phyloP scores from a whole-genome alignment of 2,113 vertebrate species.

The Rhizomys pruinosus region DNA sequence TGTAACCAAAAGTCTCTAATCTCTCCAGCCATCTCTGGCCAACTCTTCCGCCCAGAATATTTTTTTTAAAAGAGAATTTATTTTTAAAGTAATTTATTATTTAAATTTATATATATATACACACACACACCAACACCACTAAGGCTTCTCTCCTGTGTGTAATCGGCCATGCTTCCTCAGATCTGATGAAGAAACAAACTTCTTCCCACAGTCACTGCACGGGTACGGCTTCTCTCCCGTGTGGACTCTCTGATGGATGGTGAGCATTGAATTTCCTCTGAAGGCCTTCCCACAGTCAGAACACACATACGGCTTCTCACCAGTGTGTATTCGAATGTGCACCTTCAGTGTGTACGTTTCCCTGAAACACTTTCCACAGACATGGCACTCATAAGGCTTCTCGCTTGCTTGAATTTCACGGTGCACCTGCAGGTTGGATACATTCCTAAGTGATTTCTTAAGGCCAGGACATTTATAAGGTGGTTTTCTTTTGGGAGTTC shows the following conservation, averaged over 20 bases:
- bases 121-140: too few relatives aligned
- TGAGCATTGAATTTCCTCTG: background rate
- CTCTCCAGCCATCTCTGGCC: too few relatives aligned
- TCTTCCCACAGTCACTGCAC: background rate
- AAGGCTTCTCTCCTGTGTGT: background rate
- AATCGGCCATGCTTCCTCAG: background rate
- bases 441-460: background rate
- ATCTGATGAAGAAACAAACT: background rate
- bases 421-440: background rate
- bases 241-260: background rate
- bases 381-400: background rate
- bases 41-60: too few relatives aligned
- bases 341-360: background rate
- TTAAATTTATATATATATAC: too few relatives aligned
- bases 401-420: background rate
- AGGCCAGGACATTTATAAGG: background rate
- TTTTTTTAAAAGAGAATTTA: too few relatives aligned
- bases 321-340: conserved; percentile 5
- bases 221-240: background rate
- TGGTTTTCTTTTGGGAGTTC: background rate
- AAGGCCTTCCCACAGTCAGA: conserved; percentile 11
- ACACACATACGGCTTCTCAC: background rate
- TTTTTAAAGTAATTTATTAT: too few relatives aligned
- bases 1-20: too few relatives aligned
- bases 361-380: background rate